Evolutionary conservation across 2,888 invertebrate genomes (phyloP).

Genomic region (Hipparchia sbordonii): DNA sequence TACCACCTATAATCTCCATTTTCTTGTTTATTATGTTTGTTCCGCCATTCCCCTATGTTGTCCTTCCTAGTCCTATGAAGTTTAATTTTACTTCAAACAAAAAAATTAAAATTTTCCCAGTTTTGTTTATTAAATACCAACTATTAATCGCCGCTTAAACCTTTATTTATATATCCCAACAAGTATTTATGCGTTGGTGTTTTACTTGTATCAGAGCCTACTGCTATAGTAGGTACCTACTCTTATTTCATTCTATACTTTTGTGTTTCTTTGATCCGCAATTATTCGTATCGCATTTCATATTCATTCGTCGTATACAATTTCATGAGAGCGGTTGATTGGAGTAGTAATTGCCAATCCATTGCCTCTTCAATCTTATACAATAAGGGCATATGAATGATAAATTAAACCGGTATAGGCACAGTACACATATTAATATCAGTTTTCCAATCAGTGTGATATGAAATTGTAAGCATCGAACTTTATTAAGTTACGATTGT

Average conservation of each 20-base stretch:
- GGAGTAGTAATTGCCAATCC: constrained; percentile 15
- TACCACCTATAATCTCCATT: too few species aligned
- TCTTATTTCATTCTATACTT: background rate
- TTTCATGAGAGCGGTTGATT: constrained; percentile 12
- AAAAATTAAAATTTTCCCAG: too few species aligned
- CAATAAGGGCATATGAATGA: constrained; percentile 8
- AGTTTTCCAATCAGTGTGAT: constrained; percentile 5
- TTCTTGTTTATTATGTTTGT: too few species aligned
- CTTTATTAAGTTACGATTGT: too few species aligned
- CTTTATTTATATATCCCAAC: too few species aligned
- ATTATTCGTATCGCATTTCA: constrained; percentile 6
- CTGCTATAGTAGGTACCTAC: too few species aligned
- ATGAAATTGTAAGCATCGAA: background rate
- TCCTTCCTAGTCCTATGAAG: too few species aligned
- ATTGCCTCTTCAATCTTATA: constrained; percentile 15
- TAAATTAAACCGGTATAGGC: constrained; percentile 5
- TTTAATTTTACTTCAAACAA: too few species aligned
- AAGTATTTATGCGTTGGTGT: too few species aligned
- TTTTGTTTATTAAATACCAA: too few species aligned
- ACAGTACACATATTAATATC: constrained; percentile 3
- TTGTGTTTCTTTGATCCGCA: background rate
- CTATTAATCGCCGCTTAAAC: too few species aligned
- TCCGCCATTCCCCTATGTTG: too few species aligned
- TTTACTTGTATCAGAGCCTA: background rate
- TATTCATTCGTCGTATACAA: constrained; percentile 12